These are phyloP conservation scores for Augiades crinisus DNA, from an alignment of 2,888 invertebrate species.

Conservation along the genomic window DNA sequence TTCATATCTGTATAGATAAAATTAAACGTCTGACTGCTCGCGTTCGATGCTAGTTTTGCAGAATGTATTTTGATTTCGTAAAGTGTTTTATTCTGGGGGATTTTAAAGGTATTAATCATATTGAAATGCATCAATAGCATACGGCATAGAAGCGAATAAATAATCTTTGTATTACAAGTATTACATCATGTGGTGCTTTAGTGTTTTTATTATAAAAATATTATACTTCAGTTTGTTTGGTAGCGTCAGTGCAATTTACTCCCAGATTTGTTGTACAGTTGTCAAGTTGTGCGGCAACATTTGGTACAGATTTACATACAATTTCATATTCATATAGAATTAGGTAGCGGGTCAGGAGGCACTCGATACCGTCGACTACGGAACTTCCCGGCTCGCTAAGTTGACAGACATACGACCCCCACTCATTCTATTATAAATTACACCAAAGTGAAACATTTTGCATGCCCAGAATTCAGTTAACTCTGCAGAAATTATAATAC, in stretches of 20 bases:
- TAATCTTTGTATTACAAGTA: too few species aligned
- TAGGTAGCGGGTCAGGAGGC: constrained; percentile 52
- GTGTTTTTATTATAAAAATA: background rate
- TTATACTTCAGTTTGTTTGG: constrained; percentile 47
- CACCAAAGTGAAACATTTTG: constrained; percentile 17
- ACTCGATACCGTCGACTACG: constrained; percentile 43
- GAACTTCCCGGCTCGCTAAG: constrained; percentile 42
- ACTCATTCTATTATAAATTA: constrained; percentile 18
- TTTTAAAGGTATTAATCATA: too few species aligned
- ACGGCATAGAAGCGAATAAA: too few species aligned
- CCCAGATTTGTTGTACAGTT: constrained; percentile 70
- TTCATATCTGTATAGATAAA: constrained; percentile 21
- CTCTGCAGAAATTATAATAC: constrained; percentile 10
- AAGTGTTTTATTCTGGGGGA: too few species aligned
- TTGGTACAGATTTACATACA: constrained; percentile 70
- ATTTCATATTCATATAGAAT: constrained; percentile 77
- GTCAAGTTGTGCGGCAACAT: constrained; percentile 65
- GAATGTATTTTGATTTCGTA: background rate
- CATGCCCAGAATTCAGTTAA: constrained; percentile 19
- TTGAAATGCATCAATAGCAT: too few species aligned
- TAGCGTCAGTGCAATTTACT: constrained; percentile 54
- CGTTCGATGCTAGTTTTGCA: constrained; percentile 41
- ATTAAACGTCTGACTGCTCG: constrained; percentile 53
- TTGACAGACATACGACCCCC: constrained; percentile 33
- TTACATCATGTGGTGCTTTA: too few species aligned